Conservation (phyloP, 1,140 invertebrate species). For the Cotesia glomerata region DNA sequence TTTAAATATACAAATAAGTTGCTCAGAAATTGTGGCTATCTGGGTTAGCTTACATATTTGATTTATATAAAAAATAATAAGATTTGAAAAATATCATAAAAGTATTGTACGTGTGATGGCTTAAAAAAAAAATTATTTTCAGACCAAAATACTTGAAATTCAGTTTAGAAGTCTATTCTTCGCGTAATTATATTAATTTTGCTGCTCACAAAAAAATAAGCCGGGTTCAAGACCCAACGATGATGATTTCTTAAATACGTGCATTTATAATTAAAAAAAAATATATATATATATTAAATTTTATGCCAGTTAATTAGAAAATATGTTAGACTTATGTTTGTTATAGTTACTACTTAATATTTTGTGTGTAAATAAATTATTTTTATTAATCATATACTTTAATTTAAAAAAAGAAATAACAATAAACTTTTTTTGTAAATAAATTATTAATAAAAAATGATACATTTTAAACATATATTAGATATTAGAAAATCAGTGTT, state of each 20-base stretch:
- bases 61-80: no score
- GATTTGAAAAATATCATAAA: no score
- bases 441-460: slow-evolving; percentile 25
- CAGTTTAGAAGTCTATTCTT: no score
- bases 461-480: not conserved
- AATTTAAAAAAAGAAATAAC: not conserved
- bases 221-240: not conserved
- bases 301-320: not conserved
- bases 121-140: no score
- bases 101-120: no score
- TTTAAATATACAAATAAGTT: no score
- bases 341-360: no score
- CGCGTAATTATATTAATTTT: no score
- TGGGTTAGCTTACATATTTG: no score
- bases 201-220: not conserved
- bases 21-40: no score
- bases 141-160: no score
- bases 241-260: not conserved
- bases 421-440: slow-evolving; percentile 35
- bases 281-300: not conserved
- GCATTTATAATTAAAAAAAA: not conserved
- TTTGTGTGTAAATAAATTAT: slow-evolving; percentile 49
- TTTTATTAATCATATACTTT: slow-evolving; percentile 19
- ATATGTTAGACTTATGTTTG: not conserved
- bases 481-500: not conserved